A percentile compares a stretch with the other conserved stretches of the same genome.
Evolutionary conservation across 2,797 vertebrate species (phyloP).

Genomic region (Apodemus agrarius): DNA sequence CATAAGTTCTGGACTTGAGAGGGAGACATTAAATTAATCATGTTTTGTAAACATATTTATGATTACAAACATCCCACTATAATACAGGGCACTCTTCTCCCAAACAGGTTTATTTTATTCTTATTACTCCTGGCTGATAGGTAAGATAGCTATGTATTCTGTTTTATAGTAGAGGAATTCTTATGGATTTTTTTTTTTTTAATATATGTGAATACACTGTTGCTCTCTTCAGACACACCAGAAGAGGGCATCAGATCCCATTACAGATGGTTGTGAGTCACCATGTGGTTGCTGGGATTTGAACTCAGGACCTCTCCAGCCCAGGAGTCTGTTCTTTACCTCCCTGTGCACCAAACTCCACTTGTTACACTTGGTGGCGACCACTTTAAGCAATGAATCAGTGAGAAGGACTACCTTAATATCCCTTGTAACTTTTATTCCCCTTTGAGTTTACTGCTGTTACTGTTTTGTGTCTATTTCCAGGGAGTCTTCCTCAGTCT

Average conservation of each 20-base stretch:
- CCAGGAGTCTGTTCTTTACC: neutral
- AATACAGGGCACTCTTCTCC: neutral
- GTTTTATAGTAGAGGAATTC: neutral
- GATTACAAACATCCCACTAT: neutral
- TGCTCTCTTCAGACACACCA: too few relatives aligned
- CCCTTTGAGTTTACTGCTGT: neutral
- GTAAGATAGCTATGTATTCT: neutral
- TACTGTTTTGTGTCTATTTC: slow-evolving; percentile 27
- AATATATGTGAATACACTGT: too few relatives aligned
- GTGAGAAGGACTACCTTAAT: too few relatives aligned
- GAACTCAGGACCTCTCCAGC: too few relatives aligned
- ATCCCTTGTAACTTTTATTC: neutral
- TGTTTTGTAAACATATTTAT: slow-evolving; percentile 2
- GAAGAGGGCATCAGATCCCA: too few relatives aligned
- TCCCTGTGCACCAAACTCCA: too few relatives aligned
- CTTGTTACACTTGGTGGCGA: neutral
- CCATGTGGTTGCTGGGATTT: too few relatives aligned
- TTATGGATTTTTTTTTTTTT: neutral
- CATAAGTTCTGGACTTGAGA: slow-evolving; percentile 19
- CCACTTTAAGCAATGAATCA: neutral
- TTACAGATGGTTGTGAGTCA: too few relatives aligned
- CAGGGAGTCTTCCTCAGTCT: neutral
- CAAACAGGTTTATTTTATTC: slow-evolving; percentile 6
- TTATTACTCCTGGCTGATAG: neutral
- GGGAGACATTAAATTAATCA: neutral